Base-by-base conservation (phyloP, 2,888 invertebrate species). In the Drosophila demipolita region DNA sequence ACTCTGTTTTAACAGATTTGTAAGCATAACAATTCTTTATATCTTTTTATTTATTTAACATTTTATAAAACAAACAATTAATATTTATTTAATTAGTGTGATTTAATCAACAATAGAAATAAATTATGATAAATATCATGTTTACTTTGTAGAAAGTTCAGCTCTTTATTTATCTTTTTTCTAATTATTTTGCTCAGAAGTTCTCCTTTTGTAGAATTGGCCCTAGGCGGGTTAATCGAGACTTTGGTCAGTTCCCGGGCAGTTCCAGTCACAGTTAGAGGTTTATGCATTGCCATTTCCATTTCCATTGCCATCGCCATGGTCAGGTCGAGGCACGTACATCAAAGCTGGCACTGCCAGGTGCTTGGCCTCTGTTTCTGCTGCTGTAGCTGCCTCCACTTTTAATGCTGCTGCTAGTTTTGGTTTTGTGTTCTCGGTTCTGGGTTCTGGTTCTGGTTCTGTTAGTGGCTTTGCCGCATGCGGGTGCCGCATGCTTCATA, bases 401-500 rank as follows among this genome's bases (percentile, higher is more conserved):
- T 54, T 35, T 55, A 55, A 36, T 54, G 45, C 45, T 32, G 23
- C 4, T 35, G 9, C 29, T 33, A 48, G 32, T 59, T 23, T 33
- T 26, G 40, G 40, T 20, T 45, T 20, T 26, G 50, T n/a, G 23
- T 23, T 45, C 45, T 45, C 45, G 8, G 15, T 45, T 45, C 45
- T 23, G 45, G 33, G 8, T 29, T 26, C 29, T 26, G 53, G 8
- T 29, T 26, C 29, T 26, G 53, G 26, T 26, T 26, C 23, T 50
- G 50, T 11, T 29, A 29, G 26, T 57, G 29, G 48, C 5, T 15
- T 50, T 35, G 50, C 33, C 67, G 66, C 64, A 77, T 67, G 71
- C 68, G 73, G 77, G 74, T 60, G 83, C 75, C 68, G 60, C 71
- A 88, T 87, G 75, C 60, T 75, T 80, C 80, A 87, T 78, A 78